Percentiles rank a stretch among this genome's conserved stretches.
Conservation (phyloP, 2,888 invertebrate species). For the Cerceris ruficornis region DNA sequence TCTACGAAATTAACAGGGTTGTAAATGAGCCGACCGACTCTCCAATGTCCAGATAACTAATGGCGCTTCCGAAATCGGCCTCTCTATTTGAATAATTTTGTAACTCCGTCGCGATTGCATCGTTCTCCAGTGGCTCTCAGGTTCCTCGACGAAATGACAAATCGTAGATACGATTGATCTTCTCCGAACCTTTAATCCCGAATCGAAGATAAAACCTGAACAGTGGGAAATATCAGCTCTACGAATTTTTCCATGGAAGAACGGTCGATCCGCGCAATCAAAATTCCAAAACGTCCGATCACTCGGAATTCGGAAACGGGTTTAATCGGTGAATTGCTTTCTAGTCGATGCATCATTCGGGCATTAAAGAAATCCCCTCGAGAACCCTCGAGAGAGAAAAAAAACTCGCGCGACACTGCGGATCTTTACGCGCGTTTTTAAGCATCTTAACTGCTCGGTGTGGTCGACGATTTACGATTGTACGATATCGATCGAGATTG, state of each 20-base stretch:
- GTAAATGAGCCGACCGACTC: slow-evolving; percentile 63
- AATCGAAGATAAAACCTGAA: neutral
- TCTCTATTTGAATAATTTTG: slow-evolving; percentile 69
- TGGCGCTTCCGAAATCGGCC: slow-evolving; percentile 61
- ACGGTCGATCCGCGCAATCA: slow-evolving; percentile 2
- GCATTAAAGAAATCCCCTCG: neutral
- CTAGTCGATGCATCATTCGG: neutral
- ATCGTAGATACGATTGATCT: neutral
- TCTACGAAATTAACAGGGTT: slow-evolving; percentile 70
- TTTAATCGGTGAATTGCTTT: slow-evolving; percentile 7
- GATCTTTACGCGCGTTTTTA: slow-evolving; percentile 64
- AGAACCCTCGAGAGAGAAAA: neutral
- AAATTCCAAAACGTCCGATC: slow-evolving; percentile 21
- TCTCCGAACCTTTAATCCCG: slow-evolving; percentile 22
- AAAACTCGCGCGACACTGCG: slow-evolving; percentile 13
- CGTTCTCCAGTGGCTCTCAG: slow-evolving; percentile 37
- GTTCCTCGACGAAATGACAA: neutral
- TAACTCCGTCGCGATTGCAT: slow-evolving; percentile 51
- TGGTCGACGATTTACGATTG: slow-evolving; percentile 71
- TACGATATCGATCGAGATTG: slow-evolving; percentile 67
- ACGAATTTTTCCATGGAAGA: neutral
- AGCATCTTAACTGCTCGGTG: slow-evolving; percentile 62
- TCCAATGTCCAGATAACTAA: slow-evolving; percentile 61
- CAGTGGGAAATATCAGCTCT: neutral
- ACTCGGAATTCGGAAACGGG: neutral